Evolutionary conservation across 2,888 invertebrate species (phyloP).

Genomic region (Leptinotarsa juncta): DNA sequence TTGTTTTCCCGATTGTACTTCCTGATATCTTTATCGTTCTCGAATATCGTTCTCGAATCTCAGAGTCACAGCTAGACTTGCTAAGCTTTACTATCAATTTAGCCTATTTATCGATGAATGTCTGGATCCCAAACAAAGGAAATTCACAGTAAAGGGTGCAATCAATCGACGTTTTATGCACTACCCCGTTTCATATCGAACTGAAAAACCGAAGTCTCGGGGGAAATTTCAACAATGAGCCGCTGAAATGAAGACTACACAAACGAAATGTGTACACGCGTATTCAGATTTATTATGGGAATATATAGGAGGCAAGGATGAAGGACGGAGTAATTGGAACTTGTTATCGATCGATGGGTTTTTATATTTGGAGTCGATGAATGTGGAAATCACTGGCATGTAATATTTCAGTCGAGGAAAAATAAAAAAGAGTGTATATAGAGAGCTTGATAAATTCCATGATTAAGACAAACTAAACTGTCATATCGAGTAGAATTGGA

Average conservation of each 20-base stretch:
- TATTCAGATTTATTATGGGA: conserved; percentile 3
- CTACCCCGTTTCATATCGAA: background rate
- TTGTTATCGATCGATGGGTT: background rate
- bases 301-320: conserved; percentile 30
- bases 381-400: too few relatives aligned
- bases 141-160: background rate
- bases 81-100: too few relatives aligned
- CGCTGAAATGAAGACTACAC: conserved; percentile 1
- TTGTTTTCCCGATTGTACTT: too few relatives aligned
- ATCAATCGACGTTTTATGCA: background rate
- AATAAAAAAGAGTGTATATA: too few relatives aligned
- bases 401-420: too few relatives aligned
- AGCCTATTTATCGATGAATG: background rate
- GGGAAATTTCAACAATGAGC: conserved; percentile 5
- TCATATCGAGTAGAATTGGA: too few relatives aligned
- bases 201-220: conserved; percentile 4
- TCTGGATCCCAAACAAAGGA: background rate
- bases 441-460: too few relatives aligned
- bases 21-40: too few relatives aligned
- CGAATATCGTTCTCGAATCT: too few relatives aligned
- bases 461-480: too few relatives aligned
- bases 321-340: background rate
- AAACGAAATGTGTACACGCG: background rate
- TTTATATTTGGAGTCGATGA: background rate
- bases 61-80: too few relatives aligned